These are phyloP conservation scores for Pangasianodon hypophthalmus DNA, from an alignment of 2,113 vertebrate genomes.

Conservation along the genomic window DNA sequence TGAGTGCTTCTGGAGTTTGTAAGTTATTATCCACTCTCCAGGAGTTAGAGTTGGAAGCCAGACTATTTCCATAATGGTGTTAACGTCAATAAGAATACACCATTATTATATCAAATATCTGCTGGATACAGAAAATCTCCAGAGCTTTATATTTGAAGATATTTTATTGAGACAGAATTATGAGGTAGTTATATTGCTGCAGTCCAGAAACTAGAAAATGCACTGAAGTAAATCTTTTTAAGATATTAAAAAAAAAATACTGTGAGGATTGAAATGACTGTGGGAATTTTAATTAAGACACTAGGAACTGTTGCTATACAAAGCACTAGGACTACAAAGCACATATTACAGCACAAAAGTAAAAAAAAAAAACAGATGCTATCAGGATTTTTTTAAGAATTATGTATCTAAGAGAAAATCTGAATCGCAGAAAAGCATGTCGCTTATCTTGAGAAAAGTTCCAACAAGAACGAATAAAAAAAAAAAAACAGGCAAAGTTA, in stretches of 20 bases:
- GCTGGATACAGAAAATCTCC: not conserved
- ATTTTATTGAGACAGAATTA: not conserved
- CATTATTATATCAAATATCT: slow-evolving; percentile 13
- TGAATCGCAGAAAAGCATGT: no score
- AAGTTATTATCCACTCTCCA: slow-evolving; percentile 10
- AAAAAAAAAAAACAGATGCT: not conserved
- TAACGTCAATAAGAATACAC: not conserved
- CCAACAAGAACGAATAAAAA: not conserved
- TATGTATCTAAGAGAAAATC: not conserved
- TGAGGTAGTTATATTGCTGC: not conserved
- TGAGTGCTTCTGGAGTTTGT: not conserved
- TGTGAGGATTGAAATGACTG: not conserved
- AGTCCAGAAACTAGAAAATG: not conserved
- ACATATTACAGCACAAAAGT: not conserved
- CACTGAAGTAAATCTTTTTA: not conserved
- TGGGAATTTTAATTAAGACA: not conserved
- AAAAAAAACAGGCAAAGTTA: no score
- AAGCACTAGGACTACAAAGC: not conserved
- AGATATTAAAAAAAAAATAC: not conserved
- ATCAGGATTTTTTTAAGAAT: not conserved
- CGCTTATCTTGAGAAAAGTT: no score
- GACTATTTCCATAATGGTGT: not conserved
- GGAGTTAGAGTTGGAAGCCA: not conserved
- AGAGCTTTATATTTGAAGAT: not conserved
- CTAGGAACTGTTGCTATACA: not conserved